Base-by-base conservation (phyloP, 2,888 invertebrate species). In the Nemoura dubitans region DNA sequence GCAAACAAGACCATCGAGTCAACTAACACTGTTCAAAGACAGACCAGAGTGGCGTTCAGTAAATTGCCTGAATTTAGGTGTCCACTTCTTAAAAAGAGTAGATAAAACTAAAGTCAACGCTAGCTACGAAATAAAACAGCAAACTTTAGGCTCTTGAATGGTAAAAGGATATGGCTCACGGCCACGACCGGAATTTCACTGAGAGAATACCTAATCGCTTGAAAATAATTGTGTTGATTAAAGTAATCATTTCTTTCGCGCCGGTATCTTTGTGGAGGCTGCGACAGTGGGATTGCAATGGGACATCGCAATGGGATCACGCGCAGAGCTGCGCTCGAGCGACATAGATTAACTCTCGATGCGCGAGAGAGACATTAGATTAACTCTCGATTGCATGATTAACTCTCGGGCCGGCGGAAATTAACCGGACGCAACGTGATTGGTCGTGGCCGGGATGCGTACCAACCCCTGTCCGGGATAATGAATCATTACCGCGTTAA, bases 401-500 rank as follows among this genome's bases (percentile, higher is more conserved):
- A 36, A 36, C 36, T 36, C 36, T 36, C 36, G 36, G 36, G 5
- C 36, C 36, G 36, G 36, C 36, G 84, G 84, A 84, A 76, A 84
- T 84, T 84, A 84, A 76, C 59, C 59, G 84, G 84, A 84, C 84
- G 76, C 28, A 3, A 28, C 27, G 59, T 76, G 28, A 43, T 43
- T 84, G 84, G 84, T 29, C 76, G 76, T 14, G 59, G 59, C 59
- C 76, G 59, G 29, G 28, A 21, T 29, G 76, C 16, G 7, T 26
- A 83, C 36, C 43, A 16, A 10, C 27, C 59, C 59, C 26, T 84
- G 84, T 84, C 81, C 7, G 81, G 30, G 30, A 28, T 30, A 81
- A 29, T 81, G 81, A 29, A 81, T 28, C 81, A 81, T 30, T 78
- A 30, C 78, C 26, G 78, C 26, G 78, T 78, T 78, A 78, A 78